Conservation (phyloP, 2,888 invertebrate species). For the Prenolepis imparis region DNA sequence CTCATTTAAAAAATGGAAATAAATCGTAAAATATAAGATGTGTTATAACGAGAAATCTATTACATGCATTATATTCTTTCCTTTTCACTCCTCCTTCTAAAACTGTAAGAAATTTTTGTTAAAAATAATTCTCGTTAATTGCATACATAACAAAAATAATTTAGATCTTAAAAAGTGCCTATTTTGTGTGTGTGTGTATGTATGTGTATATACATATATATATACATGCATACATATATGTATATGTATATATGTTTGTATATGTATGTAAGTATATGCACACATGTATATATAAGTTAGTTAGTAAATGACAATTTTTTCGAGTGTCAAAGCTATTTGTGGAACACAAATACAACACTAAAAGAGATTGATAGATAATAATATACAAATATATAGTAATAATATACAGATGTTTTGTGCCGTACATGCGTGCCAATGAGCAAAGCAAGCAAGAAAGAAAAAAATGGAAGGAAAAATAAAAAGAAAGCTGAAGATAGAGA, state of each 20-base stretch:
- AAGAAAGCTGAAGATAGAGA: too few relatives aligned
- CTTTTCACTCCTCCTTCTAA: background rate
- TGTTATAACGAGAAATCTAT: background rate
- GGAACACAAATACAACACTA: slow-evolving; percentile 25
- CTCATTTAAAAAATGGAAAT: background rate
- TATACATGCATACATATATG: background rate
- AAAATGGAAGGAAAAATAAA: too few relatives aligned
- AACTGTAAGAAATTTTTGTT: background rate
- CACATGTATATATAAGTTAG: slow-evolving; percentile 52
- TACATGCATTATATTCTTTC: background rate
- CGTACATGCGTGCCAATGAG: background rate
- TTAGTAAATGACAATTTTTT: slow-evolving; percentile 57
- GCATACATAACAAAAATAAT: background rate
- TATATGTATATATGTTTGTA: slow-evolving; percentile 31
- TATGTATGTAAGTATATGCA: slow-evolving; percentile 59
- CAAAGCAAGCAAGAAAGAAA: background rate
- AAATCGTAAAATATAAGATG: background rate
- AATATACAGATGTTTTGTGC: slow-evolving; percentile 22
- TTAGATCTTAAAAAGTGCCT: background rate
- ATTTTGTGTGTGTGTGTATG: slow-evolving; percentile 60
- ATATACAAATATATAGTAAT: slow-evolving; percentile 27
- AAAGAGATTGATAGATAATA: slow-evolving; percentile 20
- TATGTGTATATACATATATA: slow-evolving; percentile 29
- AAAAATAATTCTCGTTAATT: background rate
- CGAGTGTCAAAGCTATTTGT: slow-evolving; percentile 42